Conservation (phyloP, 2,888 invertebrate species). For the Drosophila maculinotata region DNA sequence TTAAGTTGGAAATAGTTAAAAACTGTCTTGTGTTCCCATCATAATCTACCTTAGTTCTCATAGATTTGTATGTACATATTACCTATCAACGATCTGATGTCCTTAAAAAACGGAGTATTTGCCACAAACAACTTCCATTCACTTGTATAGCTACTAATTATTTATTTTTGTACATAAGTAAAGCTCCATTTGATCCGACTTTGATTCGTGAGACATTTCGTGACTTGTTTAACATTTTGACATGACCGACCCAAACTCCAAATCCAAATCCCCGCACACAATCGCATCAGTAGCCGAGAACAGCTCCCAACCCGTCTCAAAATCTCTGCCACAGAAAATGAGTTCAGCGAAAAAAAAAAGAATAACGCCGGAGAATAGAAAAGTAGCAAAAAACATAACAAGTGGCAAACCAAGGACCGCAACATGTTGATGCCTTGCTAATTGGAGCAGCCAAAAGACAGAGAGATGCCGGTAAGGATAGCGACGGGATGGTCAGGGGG, state of each 20-base stretch:
- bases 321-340: conserved; percentile 43
- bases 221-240: conserved; percentile 42
- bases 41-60: no score
- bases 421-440: conserved; percentile 75
- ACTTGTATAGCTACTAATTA: not conserved
- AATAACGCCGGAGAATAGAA: not conserved
- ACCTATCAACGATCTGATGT: no score
- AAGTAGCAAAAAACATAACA: conserved; percentile 20
- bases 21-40: no score
- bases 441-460: conserved; percentile 61
- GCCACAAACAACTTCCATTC: no score
- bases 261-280: conserved; percentile 17
- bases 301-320: conserved; percentile 5
- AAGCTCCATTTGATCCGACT: not conserved
- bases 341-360: conserved; percentile 16
- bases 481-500: conserved; percentile 1
- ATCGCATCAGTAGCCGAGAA: no score
- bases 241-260: conserved; percentile 22
- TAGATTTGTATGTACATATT: no score
- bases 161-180: not conserved
- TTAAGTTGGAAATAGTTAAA: no score
- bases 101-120: no score
- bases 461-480: conserved; percentile 21
- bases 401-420: conserved; percentile 53
- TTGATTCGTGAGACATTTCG: conserved; percentile 21